Conservation (phyloP, 2,113 vertebrate genomes). For the Archocentrus centrarchus region DNA sequence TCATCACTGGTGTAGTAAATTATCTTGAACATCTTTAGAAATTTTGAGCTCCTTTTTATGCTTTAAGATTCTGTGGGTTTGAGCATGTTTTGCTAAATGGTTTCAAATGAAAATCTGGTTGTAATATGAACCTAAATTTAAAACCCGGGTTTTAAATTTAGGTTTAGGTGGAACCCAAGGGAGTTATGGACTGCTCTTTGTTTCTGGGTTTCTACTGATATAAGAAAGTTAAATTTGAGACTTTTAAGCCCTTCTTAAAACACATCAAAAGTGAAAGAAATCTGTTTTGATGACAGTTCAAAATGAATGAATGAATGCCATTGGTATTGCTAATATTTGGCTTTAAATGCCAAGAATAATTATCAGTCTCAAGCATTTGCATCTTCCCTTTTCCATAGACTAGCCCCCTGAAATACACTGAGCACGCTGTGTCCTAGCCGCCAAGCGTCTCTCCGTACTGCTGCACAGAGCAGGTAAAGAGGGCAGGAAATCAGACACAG, state of each 20-base stretch:
- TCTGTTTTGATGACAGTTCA: background rate
- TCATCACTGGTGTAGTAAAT: background rate
- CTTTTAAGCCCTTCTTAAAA: background rate
- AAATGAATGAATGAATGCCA: no score
- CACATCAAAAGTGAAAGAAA: background rate
- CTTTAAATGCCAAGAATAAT: background rate
- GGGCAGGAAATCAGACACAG: background rate
- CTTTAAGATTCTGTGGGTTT: background rate
- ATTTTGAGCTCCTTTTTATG: background rate
- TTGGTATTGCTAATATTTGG: background rate
- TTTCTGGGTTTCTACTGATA: background rate
- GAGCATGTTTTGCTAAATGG: no score
- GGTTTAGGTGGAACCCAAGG: no score
- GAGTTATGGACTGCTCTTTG: background rate
- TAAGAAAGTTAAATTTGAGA: background rate
- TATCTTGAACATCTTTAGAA: background rate
- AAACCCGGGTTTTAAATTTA: no score
- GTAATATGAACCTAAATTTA: background rate
- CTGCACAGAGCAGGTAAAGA: no score
- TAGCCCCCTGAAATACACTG: background rate
- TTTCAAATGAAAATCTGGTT: background rate
- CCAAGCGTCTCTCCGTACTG: no score
- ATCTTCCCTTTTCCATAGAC: background rate
- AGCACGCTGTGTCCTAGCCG: background rate
- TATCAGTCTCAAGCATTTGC: background rate